Base-by-base conservation (phyloP, 2,888 invertebrate genomes). In the Watsonalla binaria region DNA sequence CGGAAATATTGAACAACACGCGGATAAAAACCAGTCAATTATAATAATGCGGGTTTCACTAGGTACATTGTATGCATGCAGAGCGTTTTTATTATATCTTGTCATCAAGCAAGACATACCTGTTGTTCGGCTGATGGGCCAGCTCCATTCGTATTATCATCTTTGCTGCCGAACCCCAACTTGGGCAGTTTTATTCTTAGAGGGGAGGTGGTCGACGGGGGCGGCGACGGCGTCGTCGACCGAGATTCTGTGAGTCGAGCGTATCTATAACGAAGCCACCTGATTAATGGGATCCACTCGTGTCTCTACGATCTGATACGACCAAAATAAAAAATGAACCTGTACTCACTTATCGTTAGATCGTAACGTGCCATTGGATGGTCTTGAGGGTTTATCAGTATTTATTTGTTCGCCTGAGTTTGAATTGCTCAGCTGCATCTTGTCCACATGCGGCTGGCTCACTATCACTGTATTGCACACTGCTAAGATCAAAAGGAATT, bases 391-490 rank as follows among this genome's bases (percentile, higher is more conserved):
- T 57, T 84, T 83, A 48, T 79, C 76, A 5, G 63, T 82, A 14
- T 91, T 78, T 69, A 94, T 92, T 51, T 93, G 92, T 33, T 81
- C 80, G 51, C 65, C 72, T 14, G 76, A 76, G 52, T 61, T 74
- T 35, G 85, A 80, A 52, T 74, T 74, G 76, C 94, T 95, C 53
- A 94, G 92, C 78, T 94, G 94, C 94, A 96, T 95, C 42, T 82
- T 70, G 77, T 93, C 93, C 46, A 92, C 90, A 81, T 93, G 93
- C 6, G 98, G 97, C 78, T 96, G 95, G 63, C 97, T 96, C 52
- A 99, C 98, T 53, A 99, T 96, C 6, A 99, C 99, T 0, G 99
- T 99, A 88, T 99, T 99, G 85, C 99, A 99, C 57, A 98, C 93
- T 13, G 99, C 96, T 82, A 99, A 91, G 33, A 98, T 93, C 57